phyloP scores from a whole-genome alignment of 37 sponge, comb jelly and placozoan species.

The Geodia barretti region DNA sequence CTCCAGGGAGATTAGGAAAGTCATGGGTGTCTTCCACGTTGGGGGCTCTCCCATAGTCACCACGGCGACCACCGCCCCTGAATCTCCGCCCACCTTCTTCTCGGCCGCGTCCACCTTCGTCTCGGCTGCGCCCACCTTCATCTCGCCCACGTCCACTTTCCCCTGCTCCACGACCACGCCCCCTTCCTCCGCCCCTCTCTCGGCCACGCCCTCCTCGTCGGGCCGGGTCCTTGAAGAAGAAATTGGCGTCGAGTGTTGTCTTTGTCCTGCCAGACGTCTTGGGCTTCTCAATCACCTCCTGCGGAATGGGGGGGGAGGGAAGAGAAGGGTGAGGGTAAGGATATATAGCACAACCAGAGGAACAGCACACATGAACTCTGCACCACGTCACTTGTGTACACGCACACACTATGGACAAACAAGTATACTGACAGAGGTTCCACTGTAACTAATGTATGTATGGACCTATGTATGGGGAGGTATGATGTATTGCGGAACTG shows the following conservation, averaged over 20 bases:
- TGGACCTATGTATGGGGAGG: too few relatives aligned
- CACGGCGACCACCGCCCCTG: conserved; percentile 1
- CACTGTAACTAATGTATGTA: too few relatives aligned
- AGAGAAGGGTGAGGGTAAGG: too few relatives aligned
- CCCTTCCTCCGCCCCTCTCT: conserved; percentile 31
- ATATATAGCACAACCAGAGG: too few relatives aligned
- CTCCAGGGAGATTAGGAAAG: conserved; percentile 59
- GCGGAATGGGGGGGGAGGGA: too few relatives aligned
- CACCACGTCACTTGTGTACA: too few relatives aligned
- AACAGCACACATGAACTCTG: too few relatives aligned
- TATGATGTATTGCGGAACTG: too few relatives aligned
- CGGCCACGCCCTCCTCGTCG: conserved; percentile 54
- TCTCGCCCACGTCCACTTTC: not conserved
- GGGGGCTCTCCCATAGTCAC: conserved; percentile 41
- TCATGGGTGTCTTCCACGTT: conserved; percentile 76
- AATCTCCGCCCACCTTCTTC: not conserved
- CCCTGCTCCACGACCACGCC: conserved; percentile 19
- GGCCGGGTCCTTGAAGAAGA: conserved; percentile 64
- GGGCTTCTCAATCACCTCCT: conserved; percentile 80
- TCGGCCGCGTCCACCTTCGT: not conserved
- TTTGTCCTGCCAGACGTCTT: conserved; percentile 76
- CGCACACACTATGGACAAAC: too few relatives aligned
- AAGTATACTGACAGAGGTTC: too few relatives aligned
- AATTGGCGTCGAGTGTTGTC: conserved; percentile 39
- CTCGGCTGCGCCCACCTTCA: not conserved